Evolutionary conservation across 2,113 vertebrate genomes (phyloP).

Genomic region (Callopanchax toddi): DNA sequence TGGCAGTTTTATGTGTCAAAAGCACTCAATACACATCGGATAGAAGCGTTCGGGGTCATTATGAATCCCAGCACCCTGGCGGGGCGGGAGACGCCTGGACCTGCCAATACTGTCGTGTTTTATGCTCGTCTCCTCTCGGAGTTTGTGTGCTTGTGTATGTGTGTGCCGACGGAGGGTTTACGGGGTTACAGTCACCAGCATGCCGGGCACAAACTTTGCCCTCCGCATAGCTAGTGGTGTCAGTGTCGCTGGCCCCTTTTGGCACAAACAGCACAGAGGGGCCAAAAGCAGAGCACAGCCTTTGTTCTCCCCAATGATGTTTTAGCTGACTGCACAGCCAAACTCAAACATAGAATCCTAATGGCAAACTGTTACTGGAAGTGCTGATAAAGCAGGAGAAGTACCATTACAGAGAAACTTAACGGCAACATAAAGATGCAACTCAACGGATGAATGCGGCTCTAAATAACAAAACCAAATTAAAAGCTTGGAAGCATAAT

Average conservation of each 20-base stretch:
- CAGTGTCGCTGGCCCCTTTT: not conserved
- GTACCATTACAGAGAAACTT: not conserved
- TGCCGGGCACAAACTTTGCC: not conserved
- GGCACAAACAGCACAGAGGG: constrained; percentile 23
- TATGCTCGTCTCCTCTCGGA: constrained; percentile 71
- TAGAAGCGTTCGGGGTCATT: constrained; percentile 79
- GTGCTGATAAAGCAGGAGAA: constrained; percentile 39
- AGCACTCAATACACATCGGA: constrained; percentile 83
- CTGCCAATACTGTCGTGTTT: constrained; percentile 81
- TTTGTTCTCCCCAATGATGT: constrained; percentile 6
- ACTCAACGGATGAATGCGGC: constrained; percentile 3
- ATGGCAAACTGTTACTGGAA: constrained; percentile 7
- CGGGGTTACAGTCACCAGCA: constrained; percentile 17
- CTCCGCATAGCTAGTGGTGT: constrained; percentile 15
- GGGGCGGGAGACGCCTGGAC: constrained; percentile 62
- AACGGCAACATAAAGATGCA: constrained; percentile 16
- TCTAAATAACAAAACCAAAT: constrained; percentile 25
- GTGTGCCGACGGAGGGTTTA: constrained; percentile 36
- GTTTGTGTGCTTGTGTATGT: constrained; percentile 40
- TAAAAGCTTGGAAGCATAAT: constrained; percentile 26
- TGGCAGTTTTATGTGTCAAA: constrained; percentile 86
- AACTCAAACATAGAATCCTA: constrained; percentile 18
- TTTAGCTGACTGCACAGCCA: constrained; percentile 18
- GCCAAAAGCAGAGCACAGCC: constrained; percentile 4
- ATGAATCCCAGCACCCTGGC: constrained; percentile 79